Conservation (phyloP, 2,797 vertebrate species). For the Rousettus madagascariensis region DNA sequence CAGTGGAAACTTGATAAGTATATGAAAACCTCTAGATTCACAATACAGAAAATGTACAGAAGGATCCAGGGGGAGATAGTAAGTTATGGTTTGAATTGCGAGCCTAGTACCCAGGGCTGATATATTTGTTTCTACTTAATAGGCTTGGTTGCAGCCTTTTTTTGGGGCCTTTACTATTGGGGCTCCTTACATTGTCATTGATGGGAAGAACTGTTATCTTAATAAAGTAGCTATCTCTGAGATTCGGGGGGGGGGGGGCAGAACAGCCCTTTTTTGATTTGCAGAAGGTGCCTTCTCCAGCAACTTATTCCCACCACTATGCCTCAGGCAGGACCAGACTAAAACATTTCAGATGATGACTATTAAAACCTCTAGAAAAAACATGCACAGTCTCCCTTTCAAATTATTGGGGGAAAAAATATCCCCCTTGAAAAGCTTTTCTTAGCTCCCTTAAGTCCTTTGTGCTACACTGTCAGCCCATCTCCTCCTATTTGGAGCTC, state of each 20-base stretch:
- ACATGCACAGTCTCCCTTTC: neutral
- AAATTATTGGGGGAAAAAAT: neutral
- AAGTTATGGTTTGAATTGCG: neutral
- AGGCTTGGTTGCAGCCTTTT: neutral
- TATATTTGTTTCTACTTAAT: neutral
- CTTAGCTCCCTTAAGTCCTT: constrained; percentile 32
- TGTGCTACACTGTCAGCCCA: neutral
- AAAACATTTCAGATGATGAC: neutral
- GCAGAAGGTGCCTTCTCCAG: neutral
- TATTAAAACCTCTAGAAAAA: neutral
- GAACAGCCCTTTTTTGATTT: neutral
- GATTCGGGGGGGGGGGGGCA: fast-evolving
- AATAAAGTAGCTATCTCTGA: neutral
- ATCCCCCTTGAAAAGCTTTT: neutral
- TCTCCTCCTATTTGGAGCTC: constrained; percentile 38
- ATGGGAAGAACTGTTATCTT: neutral
- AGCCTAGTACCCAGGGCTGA: neutral
- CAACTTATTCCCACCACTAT: neutral
- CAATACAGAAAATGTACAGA: neutral
- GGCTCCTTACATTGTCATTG: neutral
- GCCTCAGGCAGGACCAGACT: neutral
- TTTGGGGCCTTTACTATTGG: neutral
- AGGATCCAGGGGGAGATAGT: neutral
- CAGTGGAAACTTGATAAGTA: neutral
- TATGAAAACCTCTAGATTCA: neutral